Evolutionary conservation across 2,797 vertebrate species (phyloP).

Genomic region (Cottoperca gobio): DNA sequence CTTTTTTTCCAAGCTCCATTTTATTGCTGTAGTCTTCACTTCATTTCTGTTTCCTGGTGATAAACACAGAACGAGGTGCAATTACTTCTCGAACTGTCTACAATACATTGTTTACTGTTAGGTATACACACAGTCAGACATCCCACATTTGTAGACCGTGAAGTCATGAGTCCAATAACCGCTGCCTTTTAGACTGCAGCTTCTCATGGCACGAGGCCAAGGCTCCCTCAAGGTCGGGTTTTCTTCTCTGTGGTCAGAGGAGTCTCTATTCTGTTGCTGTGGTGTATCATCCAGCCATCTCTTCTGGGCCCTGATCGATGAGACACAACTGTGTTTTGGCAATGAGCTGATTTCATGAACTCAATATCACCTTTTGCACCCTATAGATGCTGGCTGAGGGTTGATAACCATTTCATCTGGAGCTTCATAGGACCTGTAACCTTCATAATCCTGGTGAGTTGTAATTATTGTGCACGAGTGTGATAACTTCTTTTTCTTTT

Average conservation of each 20-base stretch:
- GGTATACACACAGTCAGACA: constrained; percentile 44
- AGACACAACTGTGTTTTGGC: constrained; percentile 70
- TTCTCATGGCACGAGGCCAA: constrained; percentile 65
- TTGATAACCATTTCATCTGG: constrained; percentile 99
- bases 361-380: constrained; percentile 56
- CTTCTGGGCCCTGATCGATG: constrained; percentile 65
- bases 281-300: constrained; percentile 57
- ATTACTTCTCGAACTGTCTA: constrained; percentile 41
- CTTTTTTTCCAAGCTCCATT: constrained; percentile 41
- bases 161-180: constrained; percentile 69
- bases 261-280: constrained; percentile 53
- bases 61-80: constrained; percentile 35
- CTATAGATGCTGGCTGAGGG: constrained; percentile 94
- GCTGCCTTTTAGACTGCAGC: constrained; percentile 61
- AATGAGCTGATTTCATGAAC: constrained; percentile 66
- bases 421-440: constrained; percentile 97
- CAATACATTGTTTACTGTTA: constrained; percentile 55
- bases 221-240: constrained; percentile 62
- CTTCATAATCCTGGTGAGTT: constrained; percentile 95
- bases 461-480: constrained; percentile 20
- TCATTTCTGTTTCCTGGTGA: constrained; percentile 51
- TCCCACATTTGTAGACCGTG: constrained; percentile 70
- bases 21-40: constrained; percentile 40
- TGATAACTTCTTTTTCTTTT: constrained; percentile 13
- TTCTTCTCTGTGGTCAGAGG: constrained; percentile 70